Evolutionary conservation across 2,113 vertebrate genomes (phyloP).

Genomic region (Cottus gobio): DNA sequence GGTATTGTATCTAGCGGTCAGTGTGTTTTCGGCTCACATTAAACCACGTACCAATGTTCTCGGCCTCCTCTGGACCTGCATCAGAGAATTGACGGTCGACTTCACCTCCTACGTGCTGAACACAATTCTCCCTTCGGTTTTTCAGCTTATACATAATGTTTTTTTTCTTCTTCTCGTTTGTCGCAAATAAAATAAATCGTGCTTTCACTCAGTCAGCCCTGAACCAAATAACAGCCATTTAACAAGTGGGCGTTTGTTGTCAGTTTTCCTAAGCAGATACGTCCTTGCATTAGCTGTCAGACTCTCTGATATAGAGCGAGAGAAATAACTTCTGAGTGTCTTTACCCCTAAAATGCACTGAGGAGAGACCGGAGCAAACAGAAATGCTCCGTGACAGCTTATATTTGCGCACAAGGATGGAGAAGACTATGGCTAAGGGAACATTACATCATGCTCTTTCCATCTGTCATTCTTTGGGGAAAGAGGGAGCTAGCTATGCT

Average conservation of each 20-base stretch:
- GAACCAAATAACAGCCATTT: constrained; percentile 52
- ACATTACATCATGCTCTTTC: constrained; percentile 51
- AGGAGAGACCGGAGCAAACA: constrained; percentile 56
- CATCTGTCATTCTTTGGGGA: constrained; percentile 46
- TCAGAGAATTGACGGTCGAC: neutral
- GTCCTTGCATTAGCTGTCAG: constrained; percentile 45
- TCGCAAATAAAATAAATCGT: neutral
- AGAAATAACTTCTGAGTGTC: constrained; percentile 44
- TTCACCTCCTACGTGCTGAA: neutral
- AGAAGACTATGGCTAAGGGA: constrained; percentile 22
- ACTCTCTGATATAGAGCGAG: constrained; percentile 42
- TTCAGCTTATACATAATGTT: neutral
- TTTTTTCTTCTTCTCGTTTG: constrained; percentile 7
- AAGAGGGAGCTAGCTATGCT: constrained; percentile 12
- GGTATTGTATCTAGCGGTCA: neutral
- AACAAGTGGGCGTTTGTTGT: constrained; percentile 53
- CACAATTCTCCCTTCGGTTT: neutral
- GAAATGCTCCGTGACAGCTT: constrained; percentile 53
- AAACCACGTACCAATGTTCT: too few species aligned
- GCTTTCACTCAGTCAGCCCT: constrained; percentile 29
- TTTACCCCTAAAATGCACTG: constrained; percentile 49
- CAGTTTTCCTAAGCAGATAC: constrained; percentile 46
- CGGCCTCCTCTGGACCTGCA: neutral
- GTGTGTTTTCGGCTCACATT: neutral
- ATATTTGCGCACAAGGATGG: constrained; percentile 40